Conservation (phyloP, 1,140 invertebrate genomes). For the Anastrepha obliqua region DNA sequence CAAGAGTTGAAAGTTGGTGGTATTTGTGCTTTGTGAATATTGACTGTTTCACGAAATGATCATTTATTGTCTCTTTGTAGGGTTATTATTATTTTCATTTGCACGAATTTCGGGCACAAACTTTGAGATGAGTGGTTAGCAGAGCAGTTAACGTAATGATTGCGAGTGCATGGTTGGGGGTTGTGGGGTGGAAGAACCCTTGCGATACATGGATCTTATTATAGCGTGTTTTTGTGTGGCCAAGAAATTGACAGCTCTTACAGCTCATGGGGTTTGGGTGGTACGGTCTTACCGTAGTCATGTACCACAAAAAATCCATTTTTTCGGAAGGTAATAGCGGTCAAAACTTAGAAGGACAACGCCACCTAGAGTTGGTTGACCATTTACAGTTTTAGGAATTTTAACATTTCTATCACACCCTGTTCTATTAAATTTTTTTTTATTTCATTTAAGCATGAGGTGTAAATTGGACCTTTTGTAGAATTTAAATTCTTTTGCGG, state of each 20-base stretch:
- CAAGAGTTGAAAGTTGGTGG: too few species aligned
- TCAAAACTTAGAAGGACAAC: constrained; percentile 49
- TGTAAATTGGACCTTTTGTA: background rate
- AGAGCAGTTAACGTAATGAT: too few species aligned
- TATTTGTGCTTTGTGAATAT: too few species aligned
- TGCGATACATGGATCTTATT: too few species aligned
- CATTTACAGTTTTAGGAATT: constrained; percentile 48
- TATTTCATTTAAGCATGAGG: constrained; percentile 45
- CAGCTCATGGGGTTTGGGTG: constrained; percentile 42
- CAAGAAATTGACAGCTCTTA: background rate
- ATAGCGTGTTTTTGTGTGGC: too few species aligned
- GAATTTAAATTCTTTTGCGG: background rate
- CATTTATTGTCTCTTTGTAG: too few species aligned
- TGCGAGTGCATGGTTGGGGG: too few species aligned
- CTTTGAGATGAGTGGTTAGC: too few species aligned
- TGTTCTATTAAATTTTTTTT: background rate
- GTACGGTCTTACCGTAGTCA: constrained; percentile 14
- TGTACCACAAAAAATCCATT: constrained; percentile 40
- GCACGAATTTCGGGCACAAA: too few species aligned
- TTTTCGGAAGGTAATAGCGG: constrained; percentile 11
- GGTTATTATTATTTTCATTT: too few species aligned
- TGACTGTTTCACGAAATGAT: too few species aligned
- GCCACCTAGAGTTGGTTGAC: background rate
- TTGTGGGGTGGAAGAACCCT: too few species aligned
- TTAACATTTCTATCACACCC: constrained; percentile 41